These are phyloP conservation scores for Dinocampus coccinellae DNA, from an alignment of 2,888 invertebrate species.

Conservation along the genomic window DNA sequence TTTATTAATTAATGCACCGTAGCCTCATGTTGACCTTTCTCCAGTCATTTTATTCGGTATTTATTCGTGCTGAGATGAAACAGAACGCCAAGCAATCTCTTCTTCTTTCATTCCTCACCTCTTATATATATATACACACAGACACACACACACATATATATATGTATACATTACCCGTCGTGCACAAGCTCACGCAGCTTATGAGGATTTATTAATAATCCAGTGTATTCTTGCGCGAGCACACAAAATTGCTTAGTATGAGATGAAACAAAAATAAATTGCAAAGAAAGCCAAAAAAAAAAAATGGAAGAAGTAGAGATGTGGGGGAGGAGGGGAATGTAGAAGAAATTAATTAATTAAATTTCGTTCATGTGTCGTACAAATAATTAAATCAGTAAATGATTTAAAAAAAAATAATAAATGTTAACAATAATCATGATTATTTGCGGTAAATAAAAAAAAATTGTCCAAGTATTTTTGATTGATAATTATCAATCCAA, in stretches of 20 bases:
- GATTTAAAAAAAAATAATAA: no score
- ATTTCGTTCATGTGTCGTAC: neutral
- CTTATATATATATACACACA: neutral
- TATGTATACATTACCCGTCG: neutral
- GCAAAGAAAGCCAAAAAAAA: neutral
- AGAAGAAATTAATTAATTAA: no score
- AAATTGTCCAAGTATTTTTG: no score
- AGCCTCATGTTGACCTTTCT: slow-evolving; percentile 50
- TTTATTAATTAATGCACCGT: slow-evolving; percentile 52
- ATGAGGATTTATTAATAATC: slow-evolving; percentile 62
- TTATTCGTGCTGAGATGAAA: slow-evolving; percentile 46
- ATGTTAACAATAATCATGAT: neutral
- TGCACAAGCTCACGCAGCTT: slow-evolving; percentile 42
- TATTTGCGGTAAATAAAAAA: no score
- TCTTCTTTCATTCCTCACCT: slow-evolving; percentile 14
- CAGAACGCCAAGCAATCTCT: slow-evolving; percentile 29
- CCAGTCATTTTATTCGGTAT: slow-evolving; percentile 54
- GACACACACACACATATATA: neutral
- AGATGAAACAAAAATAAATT: neutral
- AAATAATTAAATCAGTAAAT: no score
- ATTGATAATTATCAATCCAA: neutral
- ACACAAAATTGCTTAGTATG: slow-evolving; percentile 13
- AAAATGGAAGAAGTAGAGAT: neutral
- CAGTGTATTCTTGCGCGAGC: neutral
- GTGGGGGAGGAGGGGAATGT: no score